Evolutionary conservation across 1,140 invertebrate species (phyloP), one percentile per base, ranked within the genome.

Genomic region (Palaemon carinicauda): DNA sequence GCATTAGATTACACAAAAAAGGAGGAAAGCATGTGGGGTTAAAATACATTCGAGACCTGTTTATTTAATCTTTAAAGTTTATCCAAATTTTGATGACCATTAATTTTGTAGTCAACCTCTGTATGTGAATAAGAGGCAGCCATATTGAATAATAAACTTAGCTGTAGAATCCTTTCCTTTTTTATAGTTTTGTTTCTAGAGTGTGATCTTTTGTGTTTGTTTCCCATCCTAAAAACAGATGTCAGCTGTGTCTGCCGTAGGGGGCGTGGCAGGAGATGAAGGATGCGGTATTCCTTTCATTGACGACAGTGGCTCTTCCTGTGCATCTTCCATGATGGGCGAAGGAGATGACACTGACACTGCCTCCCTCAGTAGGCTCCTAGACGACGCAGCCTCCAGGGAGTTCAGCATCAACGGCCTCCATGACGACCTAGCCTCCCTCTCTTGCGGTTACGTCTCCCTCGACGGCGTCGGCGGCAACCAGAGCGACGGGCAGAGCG

Each of bases 361-460:
- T 12, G 73, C 82, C 50, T 89, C 89, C 21, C 60, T 89, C 19
- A 89, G 86, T 52, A 78, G 84, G 33, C 79, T 89, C n/a, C 50
- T 89, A 41, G 86, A 88, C n/a, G 89, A 89, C 51, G 87, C 87
- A 9, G 89, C 87, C 60, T 88, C 89, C 33, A 81, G 89, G 52
- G 82, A 89, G 73, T 78, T 89, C 19, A 89, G 89, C 77, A 87
- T 89, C 54, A 88, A 89, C 50, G 87, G 87, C 29, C 84, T 89
- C 17, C 87, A 88, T 29, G 89, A 89, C 51, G 89, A 89, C 52
- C 65, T 88, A 9, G 83, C 89, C 19, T 89, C 89, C 17, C 74
- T 89, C 41, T 89, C 89, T 9, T 89, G 89, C 74, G 89, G 89
- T 7, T 89, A 89, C 51, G 83, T 80, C 17, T 86, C 77, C 31